Base-by-base conservation (phyloP, 2,888 invertebrate species). In the Seira sanloemensis region DNA sequence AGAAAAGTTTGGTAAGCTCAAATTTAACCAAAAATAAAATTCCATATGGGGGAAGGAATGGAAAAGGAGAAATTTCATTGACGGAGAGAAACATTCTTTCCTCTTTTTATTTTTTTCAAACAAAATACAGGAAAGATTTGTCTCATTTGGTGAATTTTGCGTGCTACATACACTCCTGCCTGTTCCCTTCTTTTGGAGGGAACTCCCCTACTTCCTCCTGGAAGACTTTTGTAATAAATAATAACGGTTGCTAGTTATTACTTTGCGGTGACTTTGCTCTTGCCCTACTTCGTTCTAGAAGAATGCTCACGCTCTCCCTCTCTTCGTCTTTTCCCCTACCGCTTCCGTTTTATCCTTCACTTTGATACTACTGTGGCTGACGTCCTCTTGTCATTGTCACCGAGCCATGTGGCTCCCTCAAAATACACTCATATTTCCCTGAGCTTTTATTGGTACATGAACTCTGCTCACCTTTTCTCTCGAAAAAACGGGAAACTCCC, bases 171-270 rank as follows among this genome's bases (percentile, higher is more conserved):
- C 12, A 7, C 37, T 37, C 12, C 37, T 12, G 37, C 50, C 50
- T 50, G 2, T 50, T 50, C 16, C 5, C n/a, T 7, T 2, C 50
- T 37, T 37, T 12, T 12, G 50, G 50, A 50, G n/a, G 50, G 50
- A 50, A 50, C 16, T n/a, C n/a, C 37, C 37, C 37, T 37, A 37
- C 37, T 12, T 37, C 12, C 4, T 12, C 37, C 12, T 58, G 9
- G 5, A 21, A 21, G 19, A 62, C 4, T 62, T 62, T 62, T 62
- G 21, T 62, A 62, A 62, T 62, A 62, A 62, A 62, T 62, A 62
- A 62, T 62, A 7, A 16, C 21, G 21, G 62, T 62, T 21, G n/a
- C 21, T 62, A 16, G n/a, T 62, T 62, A 62, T 62, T 62, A 62
- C 62, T 23, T 21, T 62, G 19, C n/a, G 62, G 62, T 2, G 62